A percentile compares a stretch with the other conserved stretches of the same genome.
Evolutionary conservation across 2,888 invertebrate genomes (phyloP).

Genomic region (Callimorpha dominula): DNA sequence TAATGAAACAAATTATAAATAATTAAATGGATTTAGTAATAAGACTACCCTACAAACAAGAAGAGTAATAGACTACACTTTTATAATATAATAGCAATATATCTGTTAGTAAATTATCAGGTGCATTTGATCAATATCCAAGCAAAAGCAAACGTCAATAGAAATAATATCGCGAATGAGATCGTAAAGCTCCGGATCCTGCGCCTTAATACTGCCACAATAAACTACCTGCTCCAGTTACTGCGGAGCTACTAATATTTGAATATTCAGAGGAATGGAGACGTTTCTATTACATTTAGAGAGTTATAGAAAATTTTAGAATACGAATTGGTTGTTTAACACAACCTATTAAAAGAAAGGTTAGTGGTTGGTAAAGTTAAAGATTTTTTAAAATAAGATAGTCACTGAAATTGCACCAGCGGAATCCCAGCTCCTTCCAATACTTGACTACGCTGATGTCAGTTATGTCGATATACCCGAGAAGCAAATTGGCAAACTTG

Average conservation of each 20-base stretch:
- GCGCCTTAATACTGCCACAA: slow-evolving; percentile 22
- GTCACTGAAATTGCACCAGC: too few species aligned
- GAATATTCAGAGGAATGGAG: slow-evolving; percentile 11
- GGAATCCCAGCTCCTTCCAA: too few species aligned
- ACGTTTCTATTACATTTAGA: neutral
- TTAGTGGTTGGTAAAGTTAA: too few species aligned
- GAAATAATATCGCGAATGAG: slow-evolving; percentile 26
- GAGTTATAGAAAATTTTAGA: neutral
- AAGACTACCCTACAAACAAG: too few species aligned
- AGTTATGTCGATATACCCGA: too few species aligned
- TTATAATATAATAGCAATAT: too few species aligned
- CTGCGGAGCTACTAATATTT: slow-evolving; percentile 15
- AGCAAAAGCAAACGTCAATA: slow-evolving; percentile 19
- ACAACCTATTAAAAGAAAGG: neutral
- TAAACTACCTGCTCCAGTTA: slow-evolving; percentile 20
- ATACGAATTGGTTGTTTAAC: neutral
- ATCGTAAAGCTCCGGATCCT: slow-evolving; percentile 23
- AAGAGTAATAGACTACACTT: too few species aligned
- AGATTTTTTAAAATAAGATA: too few species aligned
- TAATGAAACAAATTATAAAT: too few species aligned
- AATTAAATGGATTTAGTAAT: too few species aligned
- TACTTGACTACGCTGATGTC: too few species aligned
- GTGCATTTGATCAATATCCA: slow-evolving; percentile 3
- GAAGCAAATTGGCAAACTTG: too few species aligned
- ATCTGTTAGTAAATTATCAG: neutral